A percentile compares a stretch with the other conserved stretches of the same genome.
Evolutionary conservation across 2,113 vertebrate species (phyloP).

Genomic region (Grus americana): DNA sequence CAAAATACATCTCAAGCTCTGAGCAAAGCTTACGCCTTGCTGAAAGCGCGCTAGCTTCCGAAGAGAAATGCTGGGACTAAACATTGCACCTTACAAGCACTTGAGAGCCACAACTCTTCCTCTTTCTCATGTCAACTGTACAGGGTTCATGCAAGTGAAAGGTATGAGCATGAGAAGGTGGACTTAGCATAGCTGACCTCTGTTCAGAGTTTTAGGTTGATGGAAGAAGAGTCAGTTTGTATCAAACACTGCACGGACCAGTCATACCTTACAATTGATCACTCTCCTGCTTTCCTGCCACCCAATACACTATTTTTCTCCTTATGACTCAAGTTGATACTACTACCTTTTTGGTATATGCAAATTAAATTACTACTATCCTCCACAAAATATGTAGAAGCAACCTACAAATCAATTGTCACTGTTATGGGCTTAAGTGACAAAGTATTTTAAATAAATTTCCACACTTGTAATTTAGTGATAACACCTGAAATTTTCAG

Average conservation of each 20-base stretch:
- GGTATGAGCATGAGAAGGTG: not conserved
- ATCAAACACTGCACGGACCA: fast-evolving
- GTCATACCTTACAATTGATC: not conserved
- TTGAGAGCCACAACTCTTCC: not conserved
- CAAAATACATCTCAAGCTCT: not conserved
- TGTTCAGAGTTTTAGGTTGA: not conserved
- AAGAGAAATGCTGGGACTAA: not conserved
- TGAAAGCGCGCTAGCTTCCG: not conserved
- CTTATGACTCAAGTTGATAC: not conserved
- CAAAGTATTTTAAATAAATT: not conserved
- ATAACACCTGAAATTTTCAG: not conserved
- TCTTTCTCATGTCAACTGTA: not conserved
- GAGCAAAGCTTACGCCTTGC: not conserved
- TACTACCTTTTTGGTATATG: not conserved
- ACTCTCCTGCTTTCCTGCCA: not conserved
- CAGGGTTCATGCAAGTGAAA: not conserved
- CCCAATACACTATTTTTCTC: not conserved
- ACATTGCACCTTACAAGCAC: not conserved
- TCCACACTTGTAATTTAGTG: not conserved
- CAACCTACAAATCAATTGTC: not conserved
- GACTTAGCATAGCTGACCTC: not conserved
- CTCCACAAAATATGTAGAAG: not conserved
- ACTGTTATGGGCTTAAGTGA: not conserved
- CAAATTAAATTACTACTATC: not conserved
- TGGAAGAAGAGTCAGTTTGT: not conserved